Conservation (phyloP, 1,140 invertebrate genomes). For the Drosophila elegans region DNA sequence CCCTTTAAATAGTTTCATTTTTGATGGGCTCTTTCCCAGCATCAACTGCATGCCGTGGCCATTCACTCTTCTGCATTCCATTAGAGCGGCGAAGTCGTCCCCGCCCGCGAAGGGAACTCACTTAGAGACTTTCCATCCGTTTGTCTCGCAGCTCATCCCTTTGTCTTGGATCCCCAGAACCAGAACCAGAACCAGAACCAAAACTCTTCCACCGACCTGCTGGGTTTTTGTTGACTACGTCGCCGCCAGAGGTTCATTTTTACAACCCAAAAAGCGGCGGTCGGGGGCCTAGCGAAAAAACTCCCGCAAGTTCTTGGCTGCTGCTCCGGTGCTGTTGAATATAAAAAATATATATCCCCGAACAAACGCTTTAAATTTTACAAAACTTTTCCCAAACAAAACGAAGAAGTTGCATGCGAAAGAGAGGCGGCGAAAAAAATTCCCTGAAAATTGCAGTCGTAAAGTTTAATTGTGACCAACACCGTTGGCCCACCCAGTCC, state of each 20-base stretch:
- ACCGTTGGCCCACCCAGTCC: not conserved
- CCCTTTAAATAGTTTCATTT: constrained; percentile 3
- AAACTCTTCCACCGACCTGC: constrained; percentile 10
- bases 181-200: constrained; percentile 2
- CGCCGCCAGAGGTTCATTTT: constrained; percentile 13
- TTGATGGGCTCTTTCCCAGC: constrained; percentile 2
- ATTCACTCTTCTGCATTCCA: constrained; percentile 5
- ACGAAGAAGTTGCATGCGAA: constrained; percentile 23
- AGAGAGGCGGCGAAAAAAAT: constrained; percentile 2
- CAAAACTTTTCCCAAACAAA: constrained; percentile 44
- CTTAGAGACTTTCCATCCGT: not conserved
- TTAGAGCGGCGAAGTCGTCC: not conserved
- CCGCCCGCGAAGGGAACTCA: constrained; percentile 4
- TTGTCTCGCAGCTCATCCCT: constrained; percentile 12
- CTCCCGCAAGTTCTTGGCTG: constrained; percentile 20
- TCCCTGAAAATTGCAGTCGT: constrained; percentile 71
- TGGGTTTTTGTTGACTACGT: constrained; percentile 21
- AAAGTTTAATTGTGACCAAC: constrained; percentile 72
- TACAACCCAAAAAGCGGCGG: not conserved
- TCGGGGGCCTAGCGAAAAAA: not conserved
- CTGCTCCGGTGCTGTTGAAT: not conserved
- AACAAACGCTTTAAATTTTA: constrained; percentile 58
- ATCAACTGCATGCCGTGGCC: constrained; percentile 1
- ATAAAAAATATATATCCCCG: constrained; percentile 15
- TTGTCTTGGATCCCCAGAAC: constrained; percentile 17